These are phyloP conservation scores for Oceanites oceanicus DNA, from an alignment of 2,113 vertebrate species.

Conservation along the genomic window DNA sequence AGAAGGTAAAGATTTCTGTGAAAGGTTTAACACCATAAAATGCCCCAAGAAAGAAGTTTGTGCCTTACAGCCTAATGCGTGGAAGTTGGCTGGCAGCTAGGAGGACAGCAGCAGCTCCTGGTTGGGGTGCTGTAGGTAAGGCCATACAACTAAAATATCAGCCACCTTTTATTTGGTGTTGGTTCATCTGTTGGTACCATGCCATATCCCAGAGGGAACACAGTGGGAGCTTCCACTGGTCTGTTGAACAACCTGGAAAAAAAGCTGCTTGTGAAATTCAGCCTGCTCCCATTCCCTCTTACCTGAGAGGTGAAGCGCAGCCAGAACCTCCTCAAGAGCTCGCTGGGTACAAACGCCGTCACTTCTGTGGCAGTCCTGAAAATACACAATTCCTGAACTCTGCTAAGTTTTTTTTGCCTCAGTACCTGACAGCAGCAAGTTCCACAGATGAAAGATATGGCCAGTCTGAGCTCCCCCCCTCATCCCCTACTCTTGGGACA, in stretches of 20 bases:
- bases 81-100: not conserved
- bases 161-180: not conserved
- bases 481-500: not conserved
- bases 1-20: not conserved
- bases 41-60: not conserved
- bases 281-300: not conserved
- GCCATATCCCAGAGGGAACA: not conserved
- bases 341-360: accelerated
- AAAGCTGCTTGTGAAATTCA: not conserved
- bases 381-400: not conserved
- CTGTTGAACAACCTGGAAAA: not conserved
- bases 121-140: not conserved
- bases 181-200: not conserved
- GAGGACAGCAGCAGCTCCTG: not conserved
- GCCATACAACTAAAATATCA: not conserved
- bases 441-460: not conserved
- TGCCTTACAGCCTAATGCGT: not conserved
- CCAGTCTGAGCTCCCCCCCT: not conserved
- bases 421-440: not conserved
- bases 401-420: not conserved
- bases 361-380: not conserved
- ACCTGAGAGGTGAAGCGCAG: not conserved
- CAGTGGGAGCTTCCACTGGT: not conserved
- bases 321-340: not conserved
- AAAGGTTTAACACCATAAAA: not conserved